A percentile compares a stretch with the other conserved stretches of the same genome.
phyloP scores from a whole-genome alignment of 1,140 invertebrate genomes.

The Nasonia vitripennis region DNA sequence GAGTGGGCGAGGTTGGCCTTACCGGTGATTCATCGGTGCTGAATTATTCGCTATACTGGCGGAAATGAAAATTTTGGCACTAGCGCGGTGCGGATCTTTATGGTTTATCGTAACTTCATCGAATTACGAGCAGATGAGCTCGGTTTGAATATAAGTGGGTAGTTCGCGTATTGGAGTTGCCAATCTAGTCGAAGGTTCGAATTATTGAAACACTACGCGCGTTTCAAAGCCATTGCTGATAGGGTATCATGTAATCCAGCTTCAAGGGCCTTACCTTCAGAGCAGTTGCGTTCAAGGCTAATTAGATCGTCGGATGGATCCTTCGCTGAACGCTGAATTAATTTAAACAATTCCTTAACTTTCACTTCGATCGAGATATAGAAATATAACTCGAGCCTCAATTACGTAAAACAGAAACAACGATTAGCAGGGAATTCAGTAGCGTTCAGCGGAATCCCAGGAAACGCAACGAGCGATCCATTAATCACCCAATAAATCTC shows the following conservation, averaged over 20 bases:
- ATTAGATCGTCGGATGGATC: background rate
- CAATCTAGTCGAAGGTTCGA: no score
- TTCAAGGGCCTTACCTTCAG: background rate
- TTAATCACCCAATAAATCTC: background rate
- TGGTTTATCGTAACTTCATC: background rate
- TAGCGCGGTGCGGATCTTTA: no score
- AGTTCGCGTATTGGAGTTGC: no score
- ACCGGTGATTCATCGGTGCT: background rate
- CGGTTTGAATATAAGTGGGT: no score
- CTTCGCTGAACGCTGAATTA: background rate
- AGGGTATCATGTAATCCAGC: background rate
- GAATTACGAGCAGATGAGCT: no score
- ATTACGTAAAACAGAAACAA: background rate
- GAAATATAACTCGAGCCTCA: background rate
- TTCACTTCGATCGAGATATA: background rate
- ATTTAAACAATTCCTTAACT: background rate
- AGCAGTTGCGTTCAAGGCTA: background rate
- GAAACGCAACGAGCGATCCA: constrained; percentile 15
- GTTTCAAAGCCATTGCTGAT: background rate
- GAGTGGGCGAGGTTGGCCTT: no score
- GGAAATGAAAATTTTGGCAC: background rate
- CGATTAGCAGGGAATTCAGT: background rate
- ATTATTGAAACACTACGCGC: no score
- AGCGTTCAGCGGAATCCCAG: background rate
- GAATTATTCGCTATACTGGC: background rate